These are phyloP conservation scores for Drosophila mimetica DNA, from an alignment of 2,888 invertebrate species.

Conservation along the genomic window DNA sequence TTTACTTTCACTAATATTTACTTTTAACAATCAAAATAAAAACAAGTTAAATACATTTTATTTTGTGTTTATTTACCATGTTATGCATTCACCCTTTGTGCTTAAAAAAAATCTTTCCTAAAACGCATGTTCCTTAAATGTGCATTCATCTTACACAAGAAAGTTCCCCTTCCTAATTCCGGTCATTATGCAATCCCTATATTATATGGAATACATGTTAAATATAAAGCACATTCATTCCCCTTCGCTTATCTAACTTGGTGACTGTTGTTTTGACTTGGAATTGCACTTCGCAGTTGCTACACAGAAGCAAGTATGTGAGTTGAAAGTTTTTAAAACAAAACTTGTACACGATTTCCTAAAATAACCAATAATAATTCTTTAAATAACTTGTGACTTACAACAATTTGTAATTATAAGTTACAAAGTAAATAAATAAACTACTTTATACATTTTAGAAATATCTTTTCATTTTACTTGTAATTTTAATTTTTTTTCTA, in stretches of 20 bases:
- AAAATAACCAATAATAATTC: not conserved
- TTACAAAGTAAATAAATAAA: not conserved
- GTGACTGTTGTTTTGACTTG: slow-evolving; percentile 1
- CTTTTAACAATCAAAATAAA: no score
- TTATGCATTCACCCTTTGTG: no score
- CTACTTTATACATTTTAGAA: no score
- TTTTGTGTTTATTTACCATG: no score
- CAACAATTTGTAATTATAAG: not conserved
- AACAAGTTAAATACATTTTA: no score
- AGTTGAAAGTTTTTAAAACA: not conserved
- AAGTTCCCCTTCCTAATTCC: not conserved
- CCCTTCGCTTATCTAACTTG: slow-evolving; percentile 2
- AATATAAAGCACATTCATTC: slow-evolving; percentile 27
- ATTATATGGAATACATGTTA: not conserved
- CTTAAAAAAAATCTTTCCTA: no score
- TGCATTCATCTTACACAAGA: not conserved
- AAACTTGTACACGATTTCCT: not conserved
- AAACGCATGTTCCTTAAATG: not conserved
- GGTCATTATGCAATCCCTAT: not conserved
- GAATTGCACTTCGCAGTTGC: slow-evolving; percentile 12
- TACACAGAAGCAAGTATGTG: not conserved
- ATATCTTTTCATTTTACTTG: no score
- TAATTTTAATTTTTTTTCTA: no score
- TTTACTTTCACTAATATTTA: no score
- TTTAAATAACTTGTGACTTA: not conserved